These are phyloP conservation scores for Idaea straminata DNA, from an alignment of 2,888 invertebrate species.

Conservation along the genomic window DNA sequence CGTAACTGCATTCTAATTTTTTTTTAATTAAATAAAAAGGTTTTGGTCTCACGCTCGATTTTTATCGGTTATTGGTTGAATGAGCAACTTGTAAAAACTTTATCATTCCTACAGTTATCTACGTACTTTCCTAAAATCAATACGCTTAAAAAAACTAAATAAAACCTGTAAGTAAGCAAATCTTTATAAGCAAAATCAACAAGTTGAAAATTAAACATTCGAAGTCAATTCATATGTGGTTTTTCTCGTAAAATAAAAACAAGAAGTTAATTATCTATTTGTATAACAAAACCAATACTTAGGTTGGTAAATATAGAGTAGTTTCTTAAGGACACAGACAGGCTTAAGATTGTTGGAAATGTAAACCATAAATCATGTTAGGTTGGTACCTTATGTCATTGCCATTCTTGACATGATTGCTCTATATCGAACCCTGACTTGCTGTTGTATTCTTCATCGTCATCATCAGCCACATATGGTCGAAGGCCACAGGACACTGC, in stretches of 20 bases:
- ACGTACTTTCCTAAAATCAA: too few relatives aligned
- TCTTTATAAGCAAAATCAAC: too few relatives aligned
- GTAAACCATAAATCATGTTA: too few relatives aligned
- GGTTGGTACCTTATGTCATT: too few relatives aligned
- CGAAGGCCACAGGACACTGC: too few relatives aligned
- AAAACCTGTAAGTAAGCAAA: too few relatives aligned
- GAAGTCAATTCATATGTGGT: background rate
- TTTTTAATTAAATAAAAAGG: background rate
- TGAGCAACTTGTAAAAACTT: background rate
- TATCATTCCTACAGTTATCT: background rate
- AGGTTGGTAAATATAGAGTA: background rate
- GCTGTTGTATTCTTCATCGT: too few relatives aligned
- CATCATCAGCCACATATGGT: too few relatives aligned
- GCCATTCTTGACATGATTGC: too few relatives aligned
- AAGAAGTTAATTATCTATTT: background rate
- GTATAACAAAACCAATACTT: background rate
- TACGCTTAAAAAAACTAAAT: too few relatives aligned
- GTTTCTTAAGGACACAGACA: background rate
- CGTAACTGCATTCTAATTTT: background rate
- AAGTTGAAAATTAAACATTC: background rate
- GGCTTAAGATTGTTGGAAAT: too few relatives aligned
- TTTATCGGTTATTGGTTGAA: background rate
- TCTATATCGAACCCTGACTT: too few relatives aligned
- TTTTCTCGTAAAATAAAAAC: background rate
- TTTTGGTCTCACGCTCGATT: background rate